Evolutionary conservation across 2,113 vertebrate genomes (phyloP).

Genomic region (Corythornis madagascariensis): DNA sequence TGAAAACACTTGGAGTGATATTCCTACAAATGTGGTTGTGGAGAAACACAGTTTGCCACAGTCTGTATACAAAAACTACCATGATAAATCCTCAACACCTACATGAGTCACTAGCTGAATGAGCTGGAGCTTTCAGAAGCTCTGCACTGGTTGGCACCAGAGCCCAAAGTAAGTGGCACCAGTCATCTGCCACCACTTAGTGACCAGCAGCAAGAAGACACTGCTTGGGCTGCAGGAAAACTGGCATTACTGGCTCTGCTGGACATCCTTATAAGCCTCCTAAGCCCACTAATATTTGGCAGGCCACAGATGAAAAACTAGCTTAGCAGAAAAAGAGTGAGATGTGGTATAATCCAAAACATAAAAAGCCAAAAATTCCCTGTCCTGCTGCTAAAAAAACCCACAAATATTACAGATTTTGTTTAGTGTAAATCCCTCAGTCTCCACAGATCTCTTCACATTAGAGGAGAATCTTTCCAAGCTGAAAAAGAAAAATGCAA

Average conservation of each 20-base stretch:
- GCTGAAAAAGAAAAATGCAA: not conserved
- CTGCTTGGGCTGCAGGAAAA: not conserved
- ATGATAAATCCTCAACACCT: not conserved
- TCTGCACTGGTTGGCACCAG: rapidly evolving
- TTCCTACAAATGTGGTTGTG: not conserved
- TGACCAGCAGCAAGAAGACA: not conserved
- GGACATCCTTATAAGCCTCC: not conserved
- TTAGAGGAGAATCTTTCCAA: not conserved
- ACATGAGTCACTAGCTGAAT: not conserved
- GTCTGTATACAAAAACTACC: not conserved
- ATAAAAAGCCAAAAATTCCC: not conserved
- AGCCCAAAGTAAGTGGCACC: not conserved
- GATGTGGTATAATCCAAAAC: not conserved
- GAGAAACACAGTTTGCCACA: not conserved
- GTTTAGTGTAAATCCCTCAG: not conserved
- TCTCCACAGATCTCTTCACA: not conserved
- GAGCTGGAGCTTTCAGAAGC: not conserved
- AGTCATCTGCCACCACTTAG: not conserved
- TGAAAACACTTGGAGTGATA: not conserved
- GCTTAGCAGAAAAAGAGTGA: not conserved
- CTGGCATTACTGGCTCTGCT: not conserved
- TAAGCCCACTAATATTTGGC: not conserved
- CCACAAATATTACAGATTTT: not conserved
- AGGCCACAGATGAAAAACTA: not conserved
- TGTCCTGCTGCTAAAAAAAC: not conserved